Percentiles rank a stretch among this genome's conserved stretches.
Evolutionary conservation across 2,888 invertebrate genomes (phyloP).

Genomic region (Philopedon plagiatum): DNA sequence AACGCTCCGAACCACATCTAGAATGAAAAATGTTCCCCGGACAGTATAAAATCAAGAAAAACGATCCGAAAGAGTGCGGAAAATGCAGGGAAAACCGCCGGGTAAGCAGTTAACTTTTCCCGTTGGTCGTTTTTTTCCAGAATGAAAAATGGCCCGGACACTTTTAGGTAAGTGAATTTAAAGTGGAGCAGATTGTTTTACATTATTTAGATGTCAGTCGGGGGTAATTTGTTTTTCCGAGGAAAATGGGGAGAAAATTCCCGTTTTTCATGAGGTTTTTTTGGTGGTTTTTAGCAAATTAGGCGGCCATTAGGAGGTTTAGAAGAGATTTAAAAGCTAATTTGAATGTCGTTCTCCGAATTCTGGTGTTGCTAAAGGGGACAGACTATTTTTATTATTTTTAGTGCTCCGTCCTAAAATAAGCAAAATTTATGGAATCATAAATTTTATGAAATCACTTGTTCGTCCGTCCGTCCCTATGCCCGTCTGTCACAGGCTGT

Average conservation of each 20-base stretch:
- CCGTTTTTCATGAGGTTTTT: constrained; percentile 15
- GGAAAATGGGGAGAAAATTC: constrained; percentile 17
- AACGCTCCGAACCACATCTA: constrained; percentile 20
- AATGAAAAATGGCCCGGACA: constrained; percentile 66
- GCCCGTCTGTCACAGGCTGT: no score
- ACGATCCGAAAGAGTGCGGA: constrained; percentile 48
- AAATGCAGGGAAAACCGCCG: constrained; percentile 42
- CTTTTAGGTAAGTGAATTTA: constrained; percentile 67
- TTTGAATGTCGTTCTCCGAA: no score
- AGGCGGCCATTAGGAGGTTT: constrained; percentile 16
- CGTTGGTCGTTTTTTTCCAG: constrained; percentile 46
- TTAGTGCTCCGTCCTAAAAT: no score
- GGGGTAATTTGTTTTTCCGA: constrained; percentile 46
- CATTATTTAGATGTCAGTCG: constrained; percentile 60
- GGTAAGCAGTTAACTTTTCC: constrained; percentile 42
- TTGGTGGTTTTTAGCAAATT: constrained; percentile 28
- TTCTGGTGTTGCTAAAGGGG: no score
- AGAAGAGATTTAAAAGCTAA: background rate
- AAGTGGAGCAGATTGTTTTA: constrained; percentile 66
- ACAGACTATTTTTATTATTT: no score
- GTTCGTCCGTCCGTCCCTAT: no score
- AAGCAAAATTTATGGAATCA: no score
- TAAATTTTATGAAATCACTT: no score
- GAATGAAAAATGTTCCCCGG: constrained; percentile 44
- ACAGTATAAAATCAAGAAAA: constrained; percentile 47